These are phyloP conservation scores for Agapornis canus DNA, from an alignment of 2,797 vertebrate genomes.

Conservation along the genomic window DNA sequence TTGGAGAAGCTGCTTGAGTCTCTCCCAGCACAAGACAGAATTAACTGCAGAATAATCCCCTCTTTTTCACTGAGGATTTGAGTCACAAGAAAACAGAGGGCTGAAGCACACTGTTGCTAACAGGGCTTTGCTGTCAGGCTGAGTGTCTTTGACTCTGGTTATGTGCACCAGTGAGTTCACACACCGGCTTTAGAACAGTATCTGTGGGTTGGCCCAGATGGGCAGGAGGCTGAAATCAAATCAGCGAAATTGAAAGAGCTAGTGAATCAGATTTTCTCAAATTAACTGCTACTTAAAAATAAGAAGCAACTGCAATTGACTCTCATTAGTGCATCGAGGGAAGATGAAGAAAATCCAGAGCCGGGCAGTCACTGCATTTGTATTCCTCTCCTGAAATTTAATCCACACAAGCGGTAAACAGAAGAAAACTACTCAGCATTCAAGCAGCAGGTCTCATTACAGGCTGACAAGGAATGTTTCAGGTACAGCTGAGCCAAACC, in stretches of 20 bases:
- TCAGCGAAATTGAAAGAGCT: conserved; percentile 53
- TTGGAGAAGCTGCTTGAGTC: not conserved
- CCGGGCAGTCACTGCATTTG: conserved; percentile 28
- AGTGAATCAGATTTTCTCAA: conserved; percentile 59
- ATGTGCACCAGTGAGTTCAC: not conserved
- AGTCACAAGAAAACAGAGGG: not conserved
- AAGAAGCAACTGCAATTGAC: conserved; percentile 57
- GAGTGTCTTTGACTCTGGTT: not conserved
- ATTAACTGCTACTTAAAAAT: conserved; percentile 63
- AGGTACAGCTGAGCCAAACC: not conserved
- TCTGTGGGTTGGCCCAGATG: conserved; percentile 28
- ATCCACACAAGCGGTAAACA: conserved; percentile 24
- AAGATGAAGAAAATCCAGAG: conserved; percentile 50
- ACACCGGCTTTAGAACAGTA: not conserved
- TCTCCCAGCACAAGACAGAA: not conserved
- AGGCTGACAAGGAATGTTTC: not conserved
- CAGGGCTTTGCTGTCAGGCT: not conserved
- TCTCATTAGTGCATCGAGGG: not conserved
- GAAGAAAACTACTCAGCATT: conserved; percentile 39
- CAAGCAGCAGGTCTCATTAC: not conserved
- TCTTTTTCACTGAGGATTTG: not conserved
- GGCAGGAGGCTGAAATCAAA: conserved; percentile 58
- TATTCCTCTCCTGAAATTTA: conserved; percentile 9
- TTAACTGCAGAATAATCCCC: not conserved
- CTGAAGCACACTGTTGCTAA: not conserved